Conservation (phyloP, 2,797 vertebrate species). For the Peromyscus aztecus region DNA sequence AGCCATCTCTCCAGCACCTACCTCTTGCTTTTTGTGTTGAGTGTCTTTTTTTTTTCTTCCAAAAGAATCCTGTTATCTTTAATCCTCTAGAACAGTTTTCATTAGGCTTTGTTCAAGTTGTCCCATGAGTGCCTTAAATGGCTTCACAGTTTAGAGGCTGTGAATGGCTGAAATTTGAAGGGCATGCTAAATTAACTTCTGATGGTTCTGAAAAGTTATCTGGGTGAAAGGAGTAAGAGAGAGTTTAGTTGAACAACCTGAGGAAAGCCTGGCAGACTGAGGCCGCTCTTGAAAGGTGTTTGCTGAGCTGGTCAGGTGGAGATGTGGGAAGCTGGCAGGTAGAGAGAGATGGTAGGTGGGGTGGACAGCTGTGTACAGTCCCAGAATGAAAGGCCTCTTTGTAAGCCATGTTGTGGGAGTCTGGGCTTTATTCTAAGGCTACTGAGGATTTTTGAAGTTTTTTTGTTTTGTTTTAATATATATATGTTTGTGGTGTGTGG, state of each 20-base stretch:
- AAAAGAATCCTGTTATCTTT: not conserved
- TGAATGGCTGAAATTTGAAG: not conserved
- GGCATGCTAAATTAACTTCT: not conserved
- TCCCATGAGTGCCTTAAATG: not conserved
- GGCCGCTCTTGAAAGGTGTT: not conserved
- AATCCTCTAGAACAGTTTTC: not conserved
- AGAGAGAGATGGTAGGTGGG: not conserved
- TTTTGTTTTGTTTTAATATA: not conserved
- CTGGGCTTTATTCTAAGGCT: not conserved
- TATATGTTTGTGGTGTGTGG: not conserved
- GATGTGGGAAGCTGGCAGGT: not conserved
- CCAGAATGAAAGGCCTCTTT: not conserved
- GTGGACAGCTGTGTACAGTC: not conserved
- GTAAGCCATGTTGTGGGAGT: not conserved
- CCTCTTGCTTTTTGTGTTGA: slow-evolving; percentile 43
- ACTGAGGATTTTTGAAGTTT: not conserved
- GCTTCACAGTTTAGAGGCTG: not conserved
- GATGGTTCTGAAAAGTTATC: slow-evolving; percentile 23
- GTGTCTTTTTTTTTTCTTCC: not conserved
- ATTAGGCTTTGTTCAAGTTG: slow-evolving; percentile 10
- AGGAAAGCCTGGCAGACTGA: not conserved
- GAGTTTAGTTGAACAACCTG: not conserved
- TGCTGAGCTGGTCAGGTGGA: not conserved
- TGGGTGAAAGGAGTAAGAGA: not conserved
- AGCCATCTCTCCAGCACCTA: not conserved